Evolutionary conservation across 1,140 invertebrate genomes (phyloP), one percentile per base, ranked within the genome.

Genomic region (Plodia interpunctella): DNA sequence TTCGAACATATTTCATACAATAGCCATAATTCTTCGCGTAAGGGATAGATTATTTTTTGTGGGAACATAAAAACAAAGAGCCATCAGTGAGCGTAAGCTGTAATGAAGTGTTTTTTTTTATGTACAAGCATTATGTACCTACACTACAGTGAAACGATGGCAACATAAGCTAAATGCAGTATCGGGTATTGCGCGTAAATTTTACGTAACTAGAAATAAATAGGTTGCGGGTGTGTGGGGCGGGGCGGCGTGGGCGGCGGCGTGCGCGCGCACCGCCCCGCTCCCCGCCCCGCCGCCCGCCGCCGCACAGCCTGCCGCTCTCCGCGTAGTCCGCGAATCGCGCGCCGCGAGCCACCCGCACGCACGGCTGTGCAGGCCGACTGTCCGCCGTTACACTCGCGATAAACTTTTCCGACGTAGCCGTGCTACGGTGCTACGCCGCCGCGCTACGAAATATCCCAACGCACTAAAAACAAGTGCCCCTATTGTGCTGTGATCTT

Each of bases 131-230:
- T 53, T 53, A 59, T 50, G 56, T 73, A 74, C n/a, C n/a, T n/a
- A n/a, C n/a, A n/a, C n/a, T n/a, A n/a, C 67, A 69, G 57, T 76
- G 75, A 66, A 67, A 60, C 30, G 63, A 68, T 69, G 52, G 68
- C 67, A 76, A 73, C 75, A 70, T 80, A 73, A 73, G 76, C 74
- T 82, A 78, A 82, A 81, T 83, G 84, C 84, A 86, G 74, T 85
- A 88, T 87, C 72, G 79, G 73, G 78, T 83, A 83, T 86, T 87
- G 80, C 84, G 83, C 86, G 86, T 88, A 88, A 88, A 88, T 87
- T 88, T 87, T 88, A 88, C 86, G 86, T 88, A 88, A 88, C 86
- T 86, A 88, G 86, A 84, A 87, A 87, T 86, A 88, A 88, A 88
- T 88, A 88, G 86, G 86, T 88, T 88, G 86, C 84, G 86, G 86